Evolutionary conservation across 2,797 vertebrate genomes (phyloP).

Genomic region (Taeniopygia guttata): DNA sequence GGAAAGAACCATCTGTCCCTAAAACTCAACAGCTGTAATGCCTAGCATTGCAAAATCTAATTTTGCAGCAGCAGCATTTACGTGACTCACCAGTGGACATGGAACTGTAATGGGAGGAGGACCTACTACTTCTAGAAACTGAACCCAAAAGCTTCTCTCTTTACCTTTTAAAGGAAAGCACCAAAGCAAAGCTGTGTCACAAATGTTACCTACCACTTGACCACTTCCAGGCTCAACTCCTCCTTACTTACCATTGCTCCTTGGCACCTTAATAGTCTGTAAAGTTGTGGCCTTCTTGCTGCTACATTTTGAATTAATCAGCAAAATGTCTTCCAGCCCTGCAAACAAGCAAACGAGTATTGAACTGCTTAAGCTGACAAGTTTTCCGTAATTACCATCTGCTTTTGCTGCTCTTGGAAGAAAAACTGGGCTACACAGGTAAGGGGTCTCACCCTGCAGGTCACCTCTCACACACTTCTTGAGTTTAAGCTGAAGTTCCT

Average conservation of each 20-base stretch:
- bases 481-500: not conserved
- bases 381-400: not conserved
- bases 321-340: slow-evolving; percentile 86
- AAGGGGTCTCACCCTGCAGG: not conserved
- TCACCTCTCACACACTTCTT: not conserved
- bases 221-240: not conserved
- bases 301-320: slow-evolving; percentile 76
- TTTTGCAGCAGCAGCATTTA: not conserved
- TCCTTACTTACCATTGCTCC: slow-evolving; percentile 82
- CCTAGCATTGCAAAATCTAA: not conserved
- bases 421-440: accelerated
- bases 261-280: slow-evolving; percentile 81
- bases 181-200: not conserved
- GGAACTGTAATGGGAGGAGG: not conserved
- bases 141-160: not conserved
- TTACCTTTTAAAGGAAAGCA: not conserved
- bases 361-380: not conserved
- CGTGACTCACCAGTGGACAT: accelerated
- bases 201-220: not conserved
- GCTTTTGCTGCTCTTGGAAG: not conserved
- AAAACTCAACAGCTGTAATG: not conserved
- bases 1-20: not conserved
- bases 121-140: not conserved
- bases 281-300: slow-evolving; percentile 62
- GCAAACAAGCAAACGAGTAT: not conserved